These are phyloP conservation scores for honey bee (Apis mellifera) DNA, from an alignment of 1,140 invertebrate species.

Conservation along the genomic window DNA sequence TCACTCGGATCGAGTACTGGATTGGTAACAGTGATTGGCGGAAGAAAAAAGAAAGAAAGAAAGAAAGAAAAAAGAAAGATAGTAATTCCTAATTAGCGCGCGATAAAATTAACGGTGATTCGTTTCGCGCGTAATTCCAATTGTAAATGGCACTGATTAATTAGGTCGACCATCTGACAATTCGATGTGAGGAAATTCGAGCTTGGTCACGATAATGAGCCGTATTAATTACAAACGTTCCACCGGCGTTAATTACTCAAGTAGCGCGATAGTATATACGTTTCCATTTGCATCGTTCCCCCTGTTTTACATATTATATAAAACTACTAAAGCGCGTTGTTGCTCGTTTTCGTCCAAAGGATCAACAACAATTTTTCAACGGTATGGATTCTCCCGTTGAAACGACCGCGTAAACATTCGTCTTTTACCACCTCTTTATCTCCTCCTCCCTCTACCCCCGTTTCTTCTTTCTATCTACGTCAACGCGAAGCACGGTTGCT, in stretches of 20 bases:
- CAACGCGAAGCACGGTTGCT: neutral
- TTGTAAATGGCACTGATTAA: slow-evolving; percentile 64
- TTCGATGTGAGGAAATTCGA: slow-evolving; percentile 58
- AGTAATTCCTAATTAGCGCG: slow-evolving; percentile 26
- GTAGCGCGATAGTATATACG: slow-evolving; percentile 17
- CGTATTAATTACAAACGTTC: slow-evolving; percentile 62
- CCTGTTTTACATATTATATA: no score
- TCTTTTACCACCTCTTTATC: neutral
- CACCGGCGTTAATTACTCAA: slow-evolving; percentile 56
- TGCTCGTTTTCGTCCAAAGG: neutral
- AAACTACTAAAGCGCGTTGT: no score
- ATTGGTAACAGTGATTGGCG: no score
- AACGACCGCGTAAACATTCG: slow-evolving; percentile 12
- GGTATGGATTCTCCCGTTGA: neutral
- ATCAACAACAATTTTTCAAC: slow-evolving; percentile 32
- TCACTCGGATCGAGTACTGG: no score
- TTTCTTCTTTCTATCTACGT: neutral
- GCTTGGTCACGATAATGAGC: slow-evolving; percentile 58
- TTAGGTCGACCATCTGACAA: slow-evolving; percentile 63
- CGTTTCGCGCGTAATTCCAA: slow-evolving; percentile 35
- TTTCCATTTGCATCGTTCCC: neutral
- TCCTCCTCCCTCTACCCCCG: no score
- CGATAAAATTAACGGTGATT: slow-evolving; percentile 44
- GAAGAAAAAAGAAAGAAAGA: no score
- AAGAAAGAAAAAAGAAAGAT: no score